phyloP scores from a whole-genome alignment of 2,113 vertebrate species.

The Solea solea region DNA sequence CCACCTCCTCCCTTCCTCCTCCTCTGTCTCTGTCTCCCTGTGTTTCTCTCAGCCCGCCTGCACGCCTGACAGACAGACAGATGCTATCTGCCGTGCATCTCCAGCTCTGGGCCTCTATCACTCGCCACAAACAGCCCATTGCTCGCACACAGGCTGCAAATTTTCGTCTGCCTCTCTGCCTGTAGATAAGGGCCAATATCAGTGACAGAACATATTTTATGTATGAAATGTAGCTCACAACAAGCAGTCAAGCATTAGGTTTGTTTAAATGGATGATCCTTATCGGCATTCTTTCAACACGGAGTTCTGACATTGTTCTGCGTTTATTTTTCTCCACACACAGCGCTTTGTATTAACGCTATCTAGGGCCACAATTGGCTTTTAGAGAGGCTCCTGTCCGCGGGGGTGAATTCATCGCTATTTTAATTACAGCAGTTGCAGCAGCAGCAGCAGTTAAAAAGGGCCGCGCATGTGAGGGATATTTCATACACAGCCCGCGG shows the following conservation, averaged over 20 bases:
- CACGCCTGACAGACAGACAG: conserved; percentile 83
- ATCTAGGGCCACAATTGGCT: conserved; percentile 64
- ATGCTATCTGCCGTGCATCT: conserved; percentile 89
- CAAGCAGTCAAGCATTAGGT: conserved; percentile 95
- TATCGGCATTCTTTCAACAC: conserved; percentile 90
- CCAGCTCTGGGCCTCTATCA: conserved; percentile 85
- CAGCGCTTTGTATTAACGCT: conserved; percentile 51
- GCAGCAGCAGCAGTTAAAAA: conserved; percentile 10
- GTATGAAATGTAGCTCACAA: conserved; percentile 94
- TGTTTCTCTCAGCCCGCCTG: conserved; percentile 73
- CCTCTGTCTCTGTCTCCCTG: conserved; percentile 49
- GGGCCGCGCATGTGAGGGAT: conserved; percentile 40
- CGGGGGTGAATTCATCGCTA: conserved; percentile 61
- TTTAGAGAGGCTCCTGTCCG: conserved; percentile 68
- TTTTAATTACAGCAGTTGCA: conserved; percentile 72
- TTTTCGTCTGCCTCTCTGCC: conserved; percentile 91
- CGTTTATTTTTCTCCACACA: conserved; percentile 65
- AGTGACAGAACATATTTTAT: conserved; percentile 98
- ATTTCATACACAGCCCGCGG: conserved; percentile 39
- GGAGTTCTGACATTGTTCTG: conserved; percentile 80
- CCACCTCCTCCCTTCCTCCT: conserved; percentile 37
- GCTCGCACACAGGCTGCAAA: conserved; percentile 86
- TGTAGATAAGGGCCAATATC: conserved; percentile 95
- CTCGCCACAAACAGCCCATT: conserved; percentile 90
- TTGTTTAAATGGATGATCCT: conserved; percentile 98